These are phyloP conservation scores for Ophion slaviceki DNA, from an alignment of 2,888 invertebrate species.

Conservation along the genomic window DNA sequence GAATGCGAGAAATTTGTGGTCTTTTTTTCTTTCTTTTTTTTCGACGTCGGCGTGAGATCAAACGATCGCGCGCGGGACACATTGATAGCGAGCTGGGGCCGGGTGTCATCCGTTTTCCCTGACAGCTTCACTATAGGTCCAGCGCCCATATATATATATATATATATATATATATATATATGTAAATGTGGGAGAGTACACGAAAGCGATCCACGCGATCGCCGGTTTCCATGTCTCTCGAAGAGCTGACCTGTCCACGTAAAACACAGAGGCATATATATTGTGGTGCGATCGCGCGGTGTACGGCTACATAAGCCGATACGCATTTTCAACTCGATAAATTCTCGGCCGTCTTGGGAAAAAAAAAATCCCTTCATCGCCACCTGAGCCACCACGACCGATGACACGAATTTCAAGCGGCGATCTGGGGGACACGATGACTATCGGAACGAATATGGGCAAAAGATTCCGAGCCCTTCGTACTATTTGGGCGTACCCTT, in stretches of 20 bases:
- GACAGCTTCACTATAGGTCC: slow-evolving; percentile 76
- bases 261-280: slow-evolving; percentile 74
- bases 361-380: slow-evolving; percentile 3
- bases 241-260: slow-evolving; percentile 73
- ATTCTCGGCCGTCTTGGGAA: slow-evolving; percentile 68
- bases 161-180: slow-evolving; percentile 11
- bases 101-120: slow-evolving; percentile 78
- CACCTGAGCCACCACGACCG: background rate
- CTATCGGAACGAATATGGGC: background rate
- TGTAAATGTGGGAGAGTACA: slow-evolving; percentile 23
- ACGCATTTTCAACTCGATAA: slow-evolving; percentile 74
- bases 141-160: slow-evolving; percentile 26
- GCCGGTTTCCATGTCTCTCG: slow-evolving; percentile 66
- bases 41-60: slow-evolving; percentile 73
- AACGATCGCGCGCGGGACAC: slow-evolving; percentile 71
- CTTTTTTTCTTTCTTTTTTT: slow-evolving; percentile 35
- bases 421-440: background rate
- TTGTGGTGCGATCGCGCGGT: background rate
- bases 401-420: slow-evolving; percentile 17
- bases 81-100: slow-evolving; percentile 72
- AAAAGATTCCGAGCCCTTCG: too few species aligned
- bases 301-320: slow-evolving; percentile 74
- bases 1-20: slow-evolving; percentile 34
- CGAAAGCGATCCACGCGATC: slow-evolving; percentile 45
- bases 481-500: too few species aligned